A percentile compares a stretch with the other conserved stretches of the same genome.
Conservation (phyloP, 35 echinoderm and acorn worm species). For the Patiria miniata region DNA sequence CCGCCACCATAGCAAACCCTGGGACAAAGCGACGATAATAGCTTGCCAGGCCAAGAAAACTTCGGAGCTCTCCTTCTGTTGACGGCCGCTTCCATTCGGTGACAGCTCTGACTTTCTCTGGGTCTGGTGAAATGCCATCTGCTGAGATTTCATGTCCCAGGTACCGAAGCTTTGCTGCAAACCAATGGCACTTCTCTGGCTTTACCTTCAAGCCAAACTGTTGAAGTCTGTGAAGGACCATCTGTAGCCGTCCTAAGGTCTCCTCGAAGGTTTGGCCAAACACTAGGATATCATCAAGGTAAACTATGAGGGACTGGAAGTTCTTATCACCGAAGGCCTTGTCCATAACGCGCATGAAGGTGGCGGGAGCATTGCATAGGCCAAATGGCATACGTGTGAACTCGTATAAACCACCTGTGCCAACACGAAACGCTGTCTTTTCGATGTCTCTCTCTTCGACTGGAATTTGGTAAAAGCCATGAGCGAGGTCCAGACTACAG, state of each 20-base stretch:
- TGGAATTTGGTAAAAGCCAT: conserved; percentile 54
- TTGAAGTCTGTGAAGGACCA: not conserved
- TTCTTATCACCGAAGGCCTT: conserved; percentile 53
- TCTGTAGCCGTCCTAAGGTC: conserved; percentile 9
- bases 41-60: conserved; percentile 46
- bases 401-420: conserved; percentile 59
- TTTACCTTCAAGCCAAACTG: conserved; percentile 23
- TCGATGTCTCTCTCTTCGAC: conserved; percentile 30
- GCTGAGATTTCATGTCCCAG: conserved; percentile 8
- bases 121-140: conserved; percentile 54
- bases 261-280: conserved; percentile 54
- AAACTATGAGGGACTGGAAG: conserved; percentile 38
- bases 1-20: conserved; percentile 51
- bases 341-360: conserved; percentile 65
- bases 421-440: conserved; percentile 54
- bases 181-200: conserved; percentile 28
- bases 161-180: conserved; percentile 2
- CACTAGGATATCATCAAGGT: conserved; percentile 43
- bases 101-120: conserved; percentile 44
- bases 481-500: conserved; percentile 43
- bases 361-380: conserved; percentile 49
- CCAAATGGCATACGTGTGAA: conserved; percentile 60
- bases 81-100: conserved; percentile 40
- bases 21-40: too few species aligned
- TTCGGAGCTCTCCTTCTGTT: conserved; percentile 36